Conservation (phyloP, 2,797 vertebrate genomes). For the Sebastes steindachneri region DNA sequence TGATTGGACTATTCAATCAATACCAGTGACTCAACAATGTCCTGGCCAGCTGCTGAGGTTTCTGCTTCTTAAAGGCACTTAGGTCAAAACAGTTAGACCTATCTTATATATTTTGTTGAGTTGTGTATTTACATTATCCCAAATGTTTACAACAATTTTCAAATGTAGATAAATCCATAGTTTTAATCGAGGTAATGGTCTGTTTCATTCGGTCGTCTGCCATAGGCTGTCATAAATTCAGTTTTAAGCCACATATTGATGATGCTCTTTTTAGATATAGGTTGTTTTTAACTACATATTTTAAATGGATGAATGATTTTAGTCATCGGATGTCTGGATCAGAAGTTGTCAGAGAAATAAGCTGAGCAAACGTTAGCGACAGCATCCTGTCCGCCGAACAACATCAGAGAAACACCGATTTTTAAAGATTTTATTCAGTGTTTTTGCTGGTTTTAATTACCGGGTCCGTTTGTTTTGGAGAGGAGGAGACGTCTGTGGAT, state of each 20-base stretch:
- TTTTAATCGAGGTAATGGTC: too few relatives aligned
- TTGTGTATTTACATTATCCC: neutral
- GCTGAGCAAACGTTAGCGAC: neutral
- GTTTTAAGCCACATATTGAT: neutral
- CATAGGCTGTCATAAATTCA: neutral
- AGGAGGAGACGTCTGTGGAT: neutral
- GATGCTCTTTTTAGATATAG: neutral
- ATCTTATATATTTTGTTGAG: neutral
- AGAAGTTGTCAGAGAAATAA: neutral
- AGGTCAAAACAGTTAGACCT: neutral
- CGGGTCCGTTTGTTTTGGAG: neutral
- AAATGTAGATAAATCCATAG: neutral
- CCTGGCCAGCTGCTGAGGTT: constrained; percentile 26
- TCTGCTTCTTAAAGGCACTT: neutral
- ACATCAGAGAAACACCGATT: neutral
- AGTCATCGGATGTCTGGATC: neutral
- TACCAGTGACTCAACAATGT: constrained; percentile 47
- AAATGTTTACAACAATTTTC: neutral
- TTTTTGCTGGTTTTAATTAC: neutral
- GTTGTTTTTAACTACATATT: neutral
- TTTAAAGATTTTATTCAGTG: neutral
- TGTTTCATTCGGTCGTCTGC: neutral
- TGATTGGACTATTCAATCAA: constrained; percentile 28
- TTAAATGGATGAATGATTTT: neutral
- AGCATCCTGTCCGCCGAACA: neutral